Evolutionary conservation across 2,113 vertebrate species (phyloP), one percentile per base, ranked within the genome.

Genomic region (Zeus faber): DNA sequence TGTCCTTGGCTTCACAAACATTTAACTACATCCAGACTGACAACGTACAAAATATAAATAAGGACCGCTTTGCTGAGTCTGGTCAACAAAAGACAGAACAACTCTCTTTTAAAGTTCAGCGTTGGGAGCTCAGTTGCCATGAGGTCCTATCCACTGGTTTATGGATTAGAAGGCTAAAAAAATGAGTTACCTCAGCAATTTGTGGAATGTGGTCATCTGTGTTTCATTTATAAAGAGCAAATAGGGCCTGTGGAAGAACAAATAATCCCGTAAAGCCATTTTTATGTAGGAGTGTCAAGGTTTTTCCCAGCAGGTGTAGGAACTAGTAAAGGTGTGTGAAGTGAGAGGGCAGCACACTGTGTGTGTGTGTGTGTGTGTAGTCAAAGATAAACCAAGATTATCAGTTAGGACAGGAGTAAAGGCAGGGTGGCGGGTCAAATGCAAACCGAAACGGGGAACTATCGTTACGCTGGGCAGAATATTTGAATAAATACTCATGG

Each of bases 21-120:
- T 70, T 27, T 56, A n/a, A 41, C 54, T 45, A 62, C 41, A 37
- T 24, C 14, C 31, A 25, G 43, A 72, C 51, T 46, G 25, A 72
- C 46, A 61, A 65, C 58, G 73, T 47, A 55, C 48, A 62, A 69
- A 71, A 52, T 75, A 77, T 74, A 77, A 76, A 81, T 81, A 77
- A 70, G 25, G 66, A 33, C 1, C 54, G 53, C 1, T 51, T 40
- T 22, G 7, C 29, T 33, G 9, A 54, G 59, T 66, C 24, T 57
- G 61, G 73, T 70, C 8, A 49, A 68, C 46, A 58, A 4, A 63
- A 43, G 8, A 59, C 23, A 44, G 44, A 60, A 57, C 53, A 64
- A 31, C 3, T 46, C 11, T 43, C 24, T 44, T 24, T 65, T 13
- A 62, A 52, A 5, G 9, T 67, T 51, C 33, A 55, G 14, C 8